phyloP scores from a whole-genome alignment of 2,888 invertebrate genomes.

The Hololepta plana region DNA sequence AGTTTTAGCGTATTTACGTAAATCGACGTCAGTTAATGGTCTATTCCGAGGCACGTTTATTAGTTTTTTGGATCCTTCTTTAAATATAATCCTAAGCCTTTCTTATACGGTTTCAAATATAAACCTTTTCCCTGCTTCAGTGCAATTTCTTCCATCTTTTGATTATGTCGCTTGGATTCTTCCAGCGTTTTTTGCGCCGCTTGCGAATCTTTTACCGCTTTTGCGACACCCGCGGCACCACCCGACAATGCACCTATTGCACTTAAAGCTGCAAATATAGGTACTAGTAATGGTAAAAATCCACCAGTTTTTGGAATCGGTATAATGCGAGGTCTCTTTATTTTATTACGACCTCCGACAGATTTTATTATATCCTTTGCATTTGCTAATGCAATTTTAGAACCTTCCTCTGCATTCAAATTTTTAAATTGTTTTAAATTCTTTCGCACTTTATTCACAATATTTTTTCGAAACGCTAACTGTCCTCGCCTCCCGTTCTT shows the following conservation, averaged over 20 bases:
- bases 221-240: constrained; percentile 19
- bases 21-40: constrained; percentile 16
- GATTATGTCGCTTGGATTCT: constrained; percentile 20
- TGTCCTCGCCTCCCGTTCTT: constrained; percentile 3
- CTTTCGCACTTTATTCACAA: background rate
- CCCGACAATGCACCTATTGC: constrained; percentile 20
- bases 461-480: background rate
- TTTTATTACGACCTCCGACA: constrained; percentile 6
- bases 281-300: constrained; percentile 17
- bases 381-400: constrained; percentile 5
- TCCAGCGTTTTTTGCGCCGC: constrained; percentile 15
- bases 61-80: constrained; percentile 9
- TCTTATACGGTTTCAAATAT: constrained; percentile 15
- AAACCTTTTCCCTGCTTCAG: constrained; percentile 17
- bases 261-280: constrained; percentile 19
- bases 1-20: constrained; percentile 14
- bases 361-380: constrained; percentile 5
- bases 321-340: too few relatives aligned
- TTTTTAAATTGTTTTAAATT: constrained; percentile 1
- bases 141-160: constrained; percentile 20
- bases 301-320: constrained; percentile 19
- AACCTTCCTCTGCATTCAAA: constrained; percentile 2
- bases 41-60: constrained; percentile 12
- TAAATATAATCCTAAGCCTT: constrained; percentile 11
- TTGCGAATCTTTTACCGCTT: constrained; percentile 19